Base-by-base conservation (phyloP, 23 tunicate species). In the Botrylloides violaceus region DNA sequence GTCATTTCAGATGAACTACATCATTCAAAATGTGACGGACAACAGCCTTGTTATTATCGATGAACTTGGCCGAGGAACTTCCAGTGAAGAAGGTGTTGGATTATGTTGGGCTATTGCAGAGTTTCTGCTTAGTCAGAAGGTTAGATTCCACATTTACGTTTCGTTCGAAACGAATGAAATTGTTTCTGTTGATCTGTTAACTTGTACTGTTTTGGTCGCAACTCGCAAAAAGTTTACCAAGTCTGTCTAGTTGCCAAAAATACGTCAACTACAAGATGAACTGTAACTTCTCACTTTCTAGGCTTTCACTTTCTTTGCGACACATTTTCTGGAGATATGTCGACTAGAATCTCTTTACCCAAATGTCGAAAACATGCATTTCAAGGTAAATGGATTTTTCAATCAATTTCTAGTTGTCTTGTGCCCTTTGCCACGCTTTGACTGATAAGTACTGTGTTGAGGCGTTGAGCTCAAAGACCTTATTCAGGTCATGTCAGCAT, bases 91-190 rank as follows among this genome's bases (percentile, higher is more conserved):
- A 76, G 96, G 87, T 29, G 86, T 87, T 18, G 96, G 96, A 19
- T 34, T 87, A 7, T 87, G 96, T 58, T 87, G 96, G 96, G 82
- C 96, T 3, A 81, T 87, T 25, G 76, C 96, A 7, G 96, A 87
- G 38, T 81, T 76, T 71, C 61, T 87, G 35, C 77, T 86, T 20
- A 62, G 81, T 2, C 85, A 80, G 50, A 80, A 80, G 72, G 94
- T 86, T 20, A 65, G 56, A 3, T 63, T n/a, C n/a, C n/a, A 18
- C 55, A 48, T 48, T 48, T 48, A 12, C 55, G 18, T 15, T 48
- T 15, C 55, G 64, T 59, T 20, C 22, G 64, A 43, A 43, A 7
- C 15, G 53, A 43, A 7, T 7, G 53, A 43, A 43, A 43, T 43
- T 43, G 53, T 43, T 43, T 43, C 15, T n/a, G n/a, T n/a, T n/a